Evolutionary conservation across 2,113 vertebrate species (phyloP), one percentile per base, ranked within the genome.

Genomic region (Tenebrosternarchus preto): DNA sequence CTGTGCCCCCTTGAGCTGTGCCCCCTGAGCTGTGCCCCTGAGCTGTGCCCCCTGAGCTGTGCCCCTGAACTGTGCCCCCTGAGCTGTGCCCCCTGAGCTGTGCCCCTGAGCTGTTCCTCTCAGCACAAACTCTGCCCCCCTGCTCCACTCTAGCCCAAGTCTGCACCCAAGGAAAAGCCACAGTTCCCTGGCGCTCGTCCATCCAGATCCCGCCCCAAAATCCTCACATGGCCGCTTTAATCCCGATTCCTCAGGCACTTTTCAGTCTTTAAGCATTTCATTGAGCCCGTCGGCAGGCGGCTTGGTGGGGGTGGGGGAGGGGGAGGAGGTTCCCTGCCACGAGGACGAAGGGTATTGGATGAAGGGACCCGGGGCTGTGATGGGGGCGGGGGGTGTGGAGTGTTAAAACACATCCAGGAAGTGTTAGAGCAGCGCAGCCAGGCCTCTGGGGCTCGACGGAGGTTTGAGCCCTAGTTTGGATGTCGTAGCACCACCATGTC

Each of bases 211-310:
- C 56, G 36, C 66, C 80, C 4, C 29, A 33, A 39, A 33, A 57
- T 61, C 53, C 50, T 63, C 55, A 53, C 25, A 57, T 59, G 74
- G 80, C 56, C 36, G n/a, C 27, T 78, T 84, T 78, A 81, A 50
- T 78, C 63, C 60, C 24, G 68, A 73, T 33, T 70, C 76, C 73
- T 77, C 63, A 53, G 57, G 69, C 55, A 68, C 69, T 63, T 27
- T 61, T 22, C 55, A 70, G 69, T 68, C 75, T 71, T 78, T 76
- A 78, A 78, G 75, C 25, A 25, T 81, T 75, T n/a, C n/a, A n/a
- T n/a, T n/a, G n/a, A n/a, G n/a, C n/a, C n/a, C 33, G 33, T 36
- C 33, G 33, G 33, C 33, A n/a, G n/a, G n/a, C n/a, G n/a, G n/a
- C n/a, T n/a, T n/a, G n/a, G n/a, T n/a, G n/a, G n/a, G 70, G 50